Base-by-base conservation (phyloP, 2,888 invertebrate genomes). In the Hecatera dysodea region DNA sequence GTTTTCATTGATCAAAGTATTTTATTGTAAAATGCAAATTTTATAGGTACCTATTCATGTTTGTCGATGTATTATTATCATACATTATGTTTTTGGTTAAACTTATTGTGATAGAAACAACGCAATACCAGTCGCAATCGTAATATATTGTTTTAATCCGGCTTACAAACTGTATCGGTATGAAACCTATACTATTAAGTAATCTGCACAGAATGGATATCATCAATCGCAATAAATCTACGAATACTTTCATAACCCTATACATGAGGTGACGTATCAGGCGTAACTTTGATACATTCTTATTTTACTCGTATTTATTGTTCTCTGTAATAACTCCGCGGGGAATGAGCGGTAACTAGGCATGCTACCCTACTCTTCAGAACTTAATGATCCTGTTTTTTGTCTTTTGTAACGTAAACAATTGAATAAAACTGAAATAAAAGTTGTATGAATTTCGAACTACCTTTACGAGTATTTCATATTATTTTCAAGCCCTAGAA, bases 211-310 rank as follows among this genome's bases (percentile, higher is more conserved):
- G 7, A 6, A 52, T 8, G 6, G 12, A 46, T 9, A 15, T 17
- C 2, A 24, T 3, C n/a, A 36, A 33, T 8, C 9, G 33, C 19
- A 12, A 55, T 19, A 42, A 55, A 44, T 62, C 8, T 11, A 36
- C 5, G 7, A 39, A 22, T 12, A 22, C 9, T 19, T 65, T 55
- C 44, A 42, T 36, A 12, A 27, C 15, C 19, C 29, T 29, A 29
- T 6, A 29, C 29, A 29, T 11, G 5, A 19, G 24, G 62, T 27
- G 56, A 22, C 44, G 78, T 83, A 83, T 83, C 85, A 83, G 74
- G 67, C 22, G 50, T 53, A 79, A 85, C 84, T 86, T 81, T 84
- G 81, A 85, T 80, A n/a, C 80, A 83, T 81, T 78, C 75, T 81
- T 80, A 74, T 72, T 72, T 78, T 72, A 70, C 78, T 77, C 64